Evolutionary conservation across 2,888 invertebrate species (phyloP).

Genomic region (Cepaea hortensis): DNA sequence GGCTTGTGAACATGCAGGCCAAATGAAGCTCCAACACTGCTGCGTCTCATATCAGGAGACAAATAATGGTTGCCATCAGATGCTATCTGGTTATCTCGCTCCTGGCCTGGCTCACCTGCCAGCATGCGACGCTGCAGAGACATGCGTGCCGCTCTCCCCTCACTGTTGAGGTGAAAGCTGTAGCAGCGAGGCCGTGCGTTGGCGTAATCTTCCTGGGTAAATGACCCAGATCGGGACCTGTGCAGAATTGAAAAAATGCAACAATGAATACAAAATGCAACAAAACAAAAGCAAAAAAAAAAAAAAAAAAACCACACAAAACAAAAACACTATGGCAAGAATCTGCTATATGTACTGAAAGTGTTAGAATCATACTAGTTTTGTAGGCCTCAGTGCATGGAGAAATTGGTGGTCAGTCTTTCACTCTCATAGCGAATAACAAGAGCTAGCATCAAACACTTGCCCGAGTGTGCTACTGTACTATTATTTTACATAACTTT

Average conservation of each 20-base stretch:
- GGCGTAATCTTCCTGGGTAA: constrained; percentile 63
- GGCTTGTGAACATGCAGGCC: constrained; percentile 66
- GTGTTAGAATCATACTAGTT: too few relatives aligned
- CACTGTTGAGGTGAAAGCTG: constrained; percentile 70
- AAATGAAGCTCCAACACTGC: constrained; percentile 68
- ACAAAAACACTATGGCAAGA: background rate
- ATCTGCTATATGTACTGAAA: too few relatives aligned
- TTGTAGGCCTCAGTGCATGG: too few relatives aligned
- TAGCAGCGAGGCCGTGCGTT: constrained; percentile 68
- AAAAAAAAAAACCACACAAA: background rate
- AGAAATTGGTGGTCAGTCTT: too few relatives aligned
- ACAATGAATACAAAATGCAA: background rate
- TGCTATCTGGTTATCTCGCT: constrained; percentile 51
- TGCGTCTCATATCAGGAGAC: constrained; percentile 66
- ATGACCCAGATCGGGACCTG: constrained; percentile 67
- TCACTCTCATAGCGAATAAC: too few relatives aligned
- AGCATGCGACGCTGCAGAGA: constrained; percentile 54
- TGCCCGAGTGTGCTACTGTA: too few relatives aligned
- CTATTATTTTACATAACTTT: too few relatives aligned
- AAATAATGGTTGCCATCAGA: constrained; percentile 60
- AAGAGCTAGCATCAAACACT: too few relatives aligned
- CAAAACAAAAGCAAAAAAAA: background rate
- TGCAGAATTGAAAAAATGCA: background rate
- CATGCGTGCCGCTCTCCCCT: constrained; percentile 64
- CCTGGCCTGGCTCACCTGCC: constrained; percentile 27